Evolutionary conservation across 2,797 vertebrate genomes (phyloP).

Genomic region (Delichon dasypus): DNA sequence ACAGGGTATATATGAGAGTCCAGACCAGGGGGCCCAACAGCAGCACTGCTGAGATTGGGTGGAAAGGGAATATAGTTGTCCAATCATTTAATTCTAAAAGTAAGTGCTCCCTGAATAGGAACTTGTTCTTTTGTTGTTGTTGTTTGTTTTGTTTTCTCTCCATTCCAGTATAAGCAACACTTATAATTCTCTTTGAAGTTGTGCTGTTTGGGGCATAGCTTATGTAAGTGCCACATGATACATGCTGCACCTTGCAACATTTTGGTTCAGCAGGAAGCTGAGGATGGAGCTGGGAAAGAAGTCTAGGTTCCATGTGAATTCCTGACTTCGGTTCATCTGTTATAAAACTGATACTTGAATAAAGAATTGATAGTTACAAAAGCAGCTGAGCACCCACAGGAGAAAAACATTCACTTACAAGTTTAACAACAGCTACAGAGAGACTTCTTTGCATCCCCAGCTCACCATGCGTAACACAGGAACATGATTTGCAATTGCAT

Average conservation of each 20-base stretch:
- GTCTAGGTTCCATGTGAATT: neutral
- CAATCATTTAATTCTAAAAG: neutral
- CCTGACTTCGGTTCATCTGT: neutral
- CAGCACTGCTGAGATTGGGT: neutral
- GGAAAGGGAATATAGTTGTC: neutral
- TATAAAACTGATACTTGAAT: neutral
- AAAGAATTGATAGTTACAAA: constrained; percentile 7
- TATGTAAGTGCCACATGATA: neutral
- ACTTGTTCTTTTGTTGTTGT: neutral
- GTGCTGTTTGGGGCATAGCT: neutral
- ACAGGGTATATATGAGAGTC: neutral
- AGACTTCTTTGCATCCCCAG: neutral
- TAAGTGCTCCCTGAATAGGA: neutral
- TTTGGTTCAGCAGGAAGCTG: neutral
- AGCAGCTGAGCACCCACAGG: neutral
- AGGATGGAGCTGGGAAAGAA: neutral
- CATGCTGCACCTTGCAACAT: neutral
- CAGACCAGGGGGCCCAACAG: neutral
- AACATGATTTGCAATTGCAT: neutral
- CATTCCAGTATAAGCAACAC: neutral
- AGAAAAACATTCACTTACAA: constrained; percentile 2
- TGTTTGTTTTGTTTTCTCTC: neutral
- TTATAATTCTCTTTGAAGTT: neutral
- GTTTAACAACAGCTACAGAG: neutral
- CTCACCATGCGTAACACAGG: neutral